Evolutionary conservation across 2,113 vertebrate genomes (phyloP), one percentile per base, ranked within the genome.

Genomic region (Pitta sordida): DNA sequence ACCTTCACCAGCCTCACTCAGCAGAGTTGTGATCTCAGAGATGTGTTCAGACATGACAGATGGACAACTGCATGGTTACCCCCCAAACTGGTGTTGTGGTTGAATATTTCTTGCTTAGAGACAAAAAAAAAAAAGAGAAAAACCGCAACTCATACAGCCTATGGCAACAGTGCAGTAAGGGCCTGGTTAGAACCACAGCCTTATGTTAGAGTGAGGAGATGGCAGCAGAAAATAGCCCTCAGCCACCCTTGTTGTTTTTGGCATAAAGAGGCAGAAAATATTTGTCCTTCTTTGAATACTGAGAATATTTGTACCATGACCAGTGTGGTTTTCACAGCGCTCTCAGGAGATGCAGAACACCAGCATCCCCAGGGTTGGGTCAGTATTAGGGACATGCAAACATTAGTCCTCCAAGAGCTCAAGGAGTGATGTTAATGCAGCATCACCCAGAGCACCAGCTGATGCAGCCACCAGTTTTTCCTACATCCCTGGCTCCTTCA

Each of bases 191-290:
- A 88, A 13, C 32, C 46, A 68, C 34, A 92, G 68, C 46, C 43
- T 77, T 7, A 10, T 1, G 2, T 60, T 6, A 13, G 13, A 73
- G 49, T 4, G 16, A 56, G 36, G 63, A 41, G 67, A 26, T 49
- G 41, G 62, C 78, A 30, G 83, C 2, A 86, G 67, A 95, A 80
- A 86, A 70, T 10, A 46, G 46, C 46, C 67, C 78, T 74, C 59
- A 17, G 19, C 13, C n/a, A 46, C 21, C 36, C 75, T 44, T 91
- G 79, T 88, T 92, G 74, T 2, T 93, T 86, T 95, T 96, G 96
- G 93, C 95, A 52, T 17, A 21, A 81, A 70, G 27, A 65, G 16
- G 13, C 41, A 77, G 85, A 86, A 91, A 95, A 96, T 93, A 55
- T 36, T 95, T 94, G 51, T 80, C 53, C 71, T 95, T 80, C 75